phyloP scores from a whole-genome alignment of 2,888 invertebrate genomes.

The Heliothis peltigera region DNA sequence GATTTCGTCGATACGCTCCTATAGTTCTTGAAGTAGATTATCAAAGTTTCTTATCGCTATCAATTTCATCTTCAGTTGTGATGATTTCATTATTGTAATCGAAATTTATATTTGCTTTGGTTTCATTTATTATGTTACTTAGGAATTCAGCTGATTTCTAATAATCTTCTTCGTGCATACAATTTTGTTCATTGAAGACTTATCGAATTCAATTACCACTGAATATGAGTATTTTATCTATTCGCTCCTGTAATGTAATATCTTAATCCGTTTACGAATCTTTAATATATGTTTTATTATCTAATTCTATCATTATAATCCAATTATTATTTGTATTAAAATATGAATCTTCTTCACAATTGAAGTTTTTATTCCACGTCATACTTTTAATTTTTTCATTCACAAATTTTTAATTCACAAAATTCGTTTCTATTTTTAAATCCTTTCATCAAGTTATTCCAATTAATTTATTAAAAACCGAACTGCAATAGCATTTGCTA shows the following conservation, averaged over 20 bases:
- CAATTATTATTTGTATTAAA: too few species aligned
- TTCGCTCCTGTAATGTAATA: too few species aligned
- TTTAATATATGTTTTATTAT: too few species aligned
- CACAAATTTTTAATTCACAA: neutral
- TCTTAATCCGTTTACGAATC: too few species aligned
- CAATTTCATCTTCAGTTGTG: too few species aligned
- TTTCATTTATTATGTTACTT: neutral
- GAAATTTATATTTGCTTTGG: neutral
- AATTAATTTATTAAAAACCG: conserved; percentile 13
- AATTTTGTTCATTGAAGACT: too few species aligned
- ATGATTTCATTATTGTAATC: neutral
- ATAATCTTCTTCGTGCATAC: neutral
- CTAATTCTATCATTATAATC: too few species aligned
- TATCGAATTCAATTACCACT: too few species aligned
- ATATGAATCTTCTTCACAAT: too few species aligned
- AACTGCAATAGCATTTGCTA: conserved; percentile 15
- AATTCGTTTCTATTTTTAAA: neutral
- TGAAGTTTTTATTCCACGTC: too few species aligned
- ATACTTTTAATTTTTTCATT: too few species aligned
- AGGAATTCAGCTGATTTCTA: neutral
- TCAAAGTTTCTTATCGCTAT: neutral
- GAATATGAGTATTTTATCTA: too few species aligned
- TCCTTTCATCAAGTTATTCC: neutral
- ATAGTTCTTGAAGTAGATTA: neutral
- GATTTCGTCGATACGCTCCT: neutral